phyloP scores from a whole-genome alignment of 2,888 invertebrate species.

The Cetonia aurata region DNA sequence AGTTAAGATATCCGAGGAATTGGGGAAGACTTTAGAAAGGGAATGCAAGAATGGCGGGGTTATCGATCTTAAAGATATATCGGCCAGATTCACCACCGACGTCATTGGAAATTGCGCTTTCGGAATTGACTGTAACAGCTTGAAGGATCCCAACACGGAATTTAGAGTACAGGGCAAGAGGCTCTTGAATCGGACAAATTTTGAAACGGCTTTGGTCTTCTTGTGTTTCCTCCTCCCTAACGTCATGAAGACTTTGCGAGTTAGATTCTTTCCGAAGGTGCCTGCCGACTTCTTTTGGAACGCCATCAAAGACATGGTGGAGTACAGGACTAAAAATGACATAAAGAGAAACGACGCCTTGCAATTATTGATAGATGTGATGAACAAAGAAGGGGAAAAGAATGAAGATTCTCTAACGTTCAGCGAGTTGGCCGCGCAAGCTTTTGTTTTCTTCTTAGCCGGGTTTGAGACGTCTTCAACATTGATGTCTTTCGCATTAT shows the following conservation, averaged over 20 bases:
- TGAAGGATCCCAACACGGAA: slow-evolving; percentile 56
- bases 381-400: slow-evolving; percentile 44
- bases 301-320: slow-evolving; percentile 52
- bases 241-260: slow-evolving; percentile 13
- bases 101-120: slow-evolving; percentile 63
- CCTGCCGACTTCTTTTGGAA: slow-evolving; percentile 55
- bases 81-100: slow-evolving; percentile 62
- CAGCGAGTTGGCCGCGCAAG: slow-evolving; percentile 66
- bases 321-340: slow-evolving; percentile 51
- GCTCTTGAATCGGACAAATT: slow-evolving; percentile 52
- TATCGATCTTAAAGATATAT: slow-evolving; percentile 53
- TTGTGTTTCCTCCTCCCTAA: slow-evolving; percentile 45
- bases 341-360: slow-evolving; percentile 61
- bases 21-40: slow-evolving; percentile 23
- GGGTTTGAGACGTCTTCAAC: slow-evolving; percentile 75
- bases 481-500: slow-evolving; percentile 70
- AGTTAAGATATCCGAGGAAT: slow-evolving; percentile 58
- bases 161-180: slow-evolving; percentile 58
- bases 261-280: slow-evolving; percentile 38
- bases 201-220: slow-evolving; percentile 45
- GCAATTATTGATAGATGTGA: slow-evolving; percentile 60
- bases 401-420: slow-evolving; percentile 50
- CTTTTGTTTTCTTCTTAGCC: slow-evolving; percentile 72
- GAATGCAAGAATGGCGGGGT: neutral
- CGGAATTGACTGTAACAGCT: slow-evolving; percentile 60